Evolutionary conservation across 2,113 vertebrate species (phyloP), one percentile per base, ranked within the genome.

Genomic region (Hiodon alosoides): DNA sequence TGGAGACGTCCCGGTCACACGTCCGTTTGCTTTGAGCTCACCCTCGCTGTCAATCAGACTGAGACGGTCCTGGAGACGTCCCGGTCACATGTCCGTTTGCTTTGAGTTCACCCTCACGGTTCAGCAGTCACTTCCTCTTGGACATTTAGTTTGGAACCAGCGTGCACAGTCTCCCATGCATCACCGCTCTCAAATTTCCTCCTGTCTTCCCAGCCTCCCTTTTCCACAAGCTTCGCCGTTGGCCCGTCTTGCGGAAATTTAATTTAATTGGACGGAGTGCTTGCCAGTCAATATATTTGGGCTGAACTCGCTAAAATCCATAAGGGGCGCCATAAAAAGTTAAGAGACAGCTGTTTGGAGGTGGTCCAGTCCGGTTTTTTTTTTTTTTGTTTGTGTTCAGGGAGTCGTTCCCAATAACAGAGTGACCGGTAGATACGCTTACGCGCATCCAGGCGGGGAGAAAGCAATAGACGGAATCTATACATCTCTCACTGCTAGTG

Each of bases 211-310:
- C 16, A 16, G 82, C 76, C 81, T 80, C 84, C 81, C 79, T 79
- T 86, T 88, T 87, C 85, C 83, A 80, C 74, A 82, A 81, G 79
- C 82, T 59, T 87, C 81, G 84, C 85, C 85, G 86, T 86, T 86
- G 85, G 85, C 83, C 81, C 85, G 77, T 86, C 84, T 85, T 82
- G 77, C 81, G 84, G 82, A 85, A 87, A 90, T 86, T 86, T 83
- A 81, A 88, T 90, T 87, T 87, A 83, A 87, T 89, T 89, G 85
- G 85, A 81, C 81, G 81, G 77, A 88, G 83, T 84, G 86, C 87
- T 85, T 87, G 84, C 87, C 83, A 86, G 84, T 90, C 88, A 85
- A 85, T 87, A 88, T 87, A 31, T 85, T 88, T 81, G 81, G 83
- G 78, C 84, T 82, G 83, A 82, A 85, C 78, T 85, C 82, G 74